Conservation (phyloP, 2,797 vertebrate genomes). For the Phyllotis vaccarum region DNA sequence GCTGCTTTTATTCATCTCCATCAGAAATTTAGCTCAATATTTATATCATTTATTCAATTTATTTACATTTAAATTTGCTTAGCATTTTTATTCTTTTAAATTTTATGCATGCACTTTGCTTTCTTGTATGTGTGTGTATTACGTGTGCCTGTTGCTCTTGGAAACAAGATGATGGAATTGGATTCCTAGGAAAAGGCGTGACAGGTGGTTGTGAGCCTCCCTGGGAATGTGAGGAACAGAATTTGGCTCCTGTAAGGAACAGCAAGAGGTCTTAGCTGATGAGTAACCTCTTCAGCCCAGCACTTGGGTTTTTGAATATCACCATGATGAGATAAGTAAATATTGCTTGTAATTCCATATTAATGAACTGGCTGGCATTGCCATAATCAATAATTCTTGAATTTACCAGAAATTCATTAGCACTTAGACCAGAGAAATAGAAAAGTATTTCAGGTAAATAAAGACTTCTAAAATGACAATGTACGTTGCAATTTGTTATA, state of each 20-base stretch:
- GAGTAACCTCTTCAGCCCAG: neutral
- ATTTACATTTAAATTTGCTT: neutral
- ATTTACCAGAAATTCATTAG: neutral
- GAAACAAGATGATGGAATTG: neutral
- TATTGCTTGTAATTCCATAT: neutral
- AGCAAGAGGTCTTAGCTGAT: neutral
- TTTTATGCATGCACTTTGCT: neutral
- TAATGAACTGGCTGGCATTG: neutral
- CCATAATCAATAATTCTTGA: neutral
- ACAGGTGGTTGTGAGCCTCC: neutral
- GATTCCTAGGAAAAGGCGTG: neutral
- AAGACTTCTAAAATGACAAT: neutral
- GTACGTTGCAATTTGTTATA: neutral
- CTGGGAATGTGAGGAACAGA: neutral
- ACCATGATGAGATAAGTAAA: conserved; percentile 1
- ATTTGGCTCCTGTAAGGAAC: neutral
- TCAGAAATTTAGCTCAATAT: neutral
- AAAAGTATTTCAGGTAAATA: neutral
- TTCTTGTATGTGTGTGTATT: neutral
- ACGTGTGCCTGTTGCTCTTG: neutral
- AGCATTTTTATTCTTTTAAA: neutral
- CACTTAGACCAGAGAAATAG: neutral
- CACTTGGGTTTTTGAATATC: neutral
- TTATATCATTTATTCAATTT: neutral
- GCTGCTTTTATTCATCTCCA: neutral